phyloP scores from a whole-genome alignment of 2,797 vertebrate genomes.

The Clarias fuscus region DNA sequence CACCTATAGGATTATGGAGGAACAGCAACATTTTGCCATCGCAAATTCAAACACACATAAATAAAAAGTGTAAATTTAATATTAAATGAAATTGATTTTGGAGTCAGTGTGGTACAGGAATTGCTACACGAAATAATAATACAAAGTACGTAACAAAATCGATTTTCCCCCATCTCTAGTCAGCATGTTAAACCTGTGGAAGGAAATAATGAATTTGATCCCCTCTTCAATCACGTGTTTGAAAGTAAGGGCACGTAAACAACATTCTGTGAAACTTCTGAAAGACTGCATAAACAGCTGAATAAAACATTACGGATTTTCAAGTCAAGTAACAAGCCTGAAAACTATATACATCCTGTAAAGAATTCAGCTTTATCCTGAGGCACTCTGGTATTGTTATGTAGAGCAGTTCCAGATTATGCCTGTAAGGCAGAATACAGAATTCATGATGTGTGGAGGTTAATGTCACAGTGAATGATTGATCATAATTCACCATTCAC shows the following conservation, averaged over 20 bases:
- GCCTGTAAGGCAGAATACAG: not conserved
- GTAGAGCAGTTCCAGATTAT: not conserved
- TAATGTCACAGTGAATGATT: slow-evolving; percentile 39
- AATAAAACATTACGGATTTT: not conserved
- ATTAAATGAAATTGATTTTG: no score
- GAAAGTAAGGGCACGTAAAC: not conserved
- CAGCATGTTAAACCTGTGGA: not conserved
- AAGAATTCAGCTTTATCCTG: not conserved
- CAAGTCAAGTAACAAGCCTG: not conserved
- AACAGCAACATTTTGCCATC: no score
- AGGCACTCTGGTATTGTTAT: not conserved
- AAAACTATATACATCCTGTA: not conserved
- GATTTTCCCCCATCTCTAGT: not conserved
- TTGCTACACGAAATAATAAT: no score
- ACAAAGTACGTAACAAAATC: no score
- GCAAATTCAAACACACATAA: no score
- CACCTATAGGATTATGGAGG: no score
- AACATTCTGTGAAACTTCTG: not conserved
- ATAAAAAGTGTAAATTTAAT: no score
- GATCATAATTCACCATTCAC: slow-evolving; percentile 30
- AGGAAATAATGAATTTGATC: not conserved
- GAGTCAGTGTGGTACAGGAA: no score
- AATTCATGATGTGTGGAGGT: slow-evolving; percentile 6
- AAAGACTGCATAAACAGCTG: not conserved
- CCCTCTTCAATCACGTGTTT: not conserved